phyloP scores from a whole-genome alignment of 2,797 vertebrate genomes.

The Eulemur rubriventer region DNA sequence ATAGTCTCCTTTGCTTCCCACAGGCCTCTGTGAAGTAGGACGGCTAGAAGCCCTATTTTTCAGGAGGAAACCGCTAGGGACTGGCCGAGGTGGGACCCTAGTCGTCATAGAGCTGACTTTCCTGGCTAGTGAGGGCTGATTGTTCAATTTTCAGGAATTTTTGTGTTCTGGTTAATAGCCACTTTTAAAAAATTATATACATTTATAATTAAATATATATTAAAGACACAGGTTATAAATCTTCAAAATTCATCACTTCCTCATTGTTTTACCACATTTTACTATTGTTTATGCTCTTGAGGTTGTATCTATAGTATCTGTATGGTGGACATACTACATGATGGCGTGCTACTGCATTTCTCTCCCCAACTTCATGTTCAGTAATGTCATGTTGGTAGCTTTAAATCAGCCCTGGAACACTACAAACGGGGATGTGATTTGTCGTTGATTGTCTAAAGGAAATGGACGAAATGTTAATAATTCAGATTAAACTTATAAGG shows the following conservation, averaged over 20 bases:
- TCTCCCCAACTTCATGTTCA: not conserved
- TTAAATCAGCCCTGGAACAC: too few relatives aligned
- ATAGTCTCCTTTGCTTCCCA: not conserved
- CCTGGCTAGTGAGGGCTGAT: not conserved
- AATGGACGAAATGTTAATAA: not conserved
- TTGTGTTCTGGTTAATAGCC: not conserved
- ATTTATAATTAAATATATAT: too few relatives aligned
- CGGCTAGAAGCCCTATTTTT: not conserved
- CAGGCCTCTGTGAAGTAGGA: not conserved
- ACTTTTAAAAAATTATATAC: not conserved
- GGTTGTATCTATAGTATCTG: too few relatives aligned
- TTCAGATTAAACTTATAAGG: not conserved
- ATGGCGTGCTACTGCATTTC: too few relatives aligned
- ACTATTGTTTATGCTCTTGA: too few relatives aligned
- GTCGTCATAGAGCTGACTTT: not conserved
- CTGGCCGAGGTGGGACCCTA: not conserved
- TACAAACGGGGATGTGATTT: not conserved
- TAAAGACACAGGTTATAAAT: too few relatives aligned
- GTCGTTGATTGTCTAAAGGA: not conserved
- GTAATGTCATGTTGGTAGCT: not conserved
- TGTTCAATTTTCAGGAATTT: not conserved
- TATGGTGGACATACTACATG: too few relatives aligned
- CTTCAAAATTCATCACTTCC: not conserved
- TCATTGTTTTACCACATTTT: not conserved
- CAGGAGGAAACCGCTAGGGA: not conserved